These are phyloP conservation scores for Ctenochaetus hawaiiensis DNA, from an alignment of 2,797 vertebrate genomes.

Conservation along the genomic window DNA sequence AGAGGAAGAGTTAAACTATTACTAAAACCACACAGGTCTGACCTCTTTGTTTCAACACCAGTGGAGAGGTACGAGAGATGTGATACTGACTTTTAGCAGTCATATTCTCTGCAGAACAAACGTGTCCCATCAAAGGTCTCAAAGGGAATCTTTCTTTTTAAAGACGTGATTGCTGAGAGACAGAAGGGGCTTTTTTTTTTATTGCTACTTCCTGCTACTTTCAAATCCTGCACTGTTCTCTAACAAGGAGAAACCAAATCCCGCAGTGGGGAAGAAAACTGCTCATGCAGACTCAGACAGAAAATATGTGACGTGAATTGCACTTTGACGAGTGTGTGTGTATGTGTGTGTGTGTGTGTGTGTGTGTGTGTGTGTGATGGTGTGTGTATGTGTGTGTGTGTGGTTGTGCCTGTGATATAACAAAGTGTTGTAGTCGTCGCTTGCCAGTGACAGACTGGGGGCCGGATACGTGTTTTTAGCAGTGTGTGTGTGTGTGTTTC, in stretches of 20 bases:
- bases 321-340: constrained; percentile 45
- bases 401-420: constrained; percentile 64
- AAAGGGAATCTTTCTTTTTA: constrained; percentile 35
- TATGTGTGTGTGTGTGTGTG: constrained; percentile 38
- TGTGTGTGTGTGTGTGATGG: constrained; percentile 11
- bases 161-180: constrained; percentile 48
- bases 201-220: constrained; percentile 57
- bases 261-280: constrained; percentile 53
- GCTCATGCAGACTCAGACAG: constrained; percentile 62
- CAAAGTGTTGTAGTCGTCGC: constrained; percentile 52
- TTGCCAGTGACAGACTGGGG: constrained; percentile 65
- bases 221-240: constrained; percentile 49
- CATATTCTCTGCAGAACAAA: constrained; percentile 43
- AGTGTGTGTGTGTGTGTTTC: constrained; percentile 36
- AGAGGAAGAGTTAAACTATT: constrained; percentile 9
- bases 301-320: constrained; percentile 63
- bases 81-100: constrained; percentile 43
- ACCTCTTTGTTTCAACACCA: constrained; percentile 25
- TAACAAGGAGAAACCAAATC: constrained; percentile 65
- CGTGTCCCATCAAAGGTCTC: constrained; percentile 45
- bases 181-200: constrained; percentile 26
- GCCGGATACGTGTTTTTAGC: constrained; percentile 53
- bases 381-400: constrained; percentile 21
- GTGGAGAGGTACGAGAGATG: constrained; percentile 17
- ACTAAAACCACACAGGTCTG: constrained; percentile 12